Conservation (phyloP, 2,888 invertebrate species). For the Epistrophella euchroma region DNA sequence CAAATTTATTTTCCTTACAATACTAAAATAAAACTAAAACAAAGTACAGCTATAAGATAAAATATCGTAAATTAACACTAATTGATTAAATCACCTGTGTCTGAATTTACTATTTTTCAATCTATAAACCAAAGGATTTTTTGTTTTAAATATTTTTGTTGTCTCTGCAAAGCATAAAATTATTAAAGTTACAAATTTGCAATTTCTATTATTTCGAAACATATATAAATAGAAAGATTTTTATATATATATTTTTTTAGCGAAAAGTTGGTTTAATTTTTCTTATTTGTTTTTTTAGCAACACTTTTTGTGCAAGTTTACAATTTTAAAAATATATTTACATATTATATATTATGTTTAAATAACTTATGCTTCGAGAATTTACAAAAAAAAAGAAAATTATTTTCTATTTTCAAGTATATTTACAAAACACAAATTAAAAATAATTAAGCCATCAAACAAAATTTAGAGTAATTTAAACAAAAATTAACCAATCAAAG, state of each 20-base stretch:
- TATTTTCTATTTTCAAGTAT: background rate
- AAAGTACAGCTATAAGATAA: background rate
- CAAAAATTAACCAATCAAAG: slow-evolving; percentile 1
- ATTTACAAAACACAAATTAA: background rate
- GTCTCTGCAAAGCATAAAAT: background rate
- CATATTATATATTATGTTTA: background rate
- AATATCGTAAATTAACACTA: background rate
- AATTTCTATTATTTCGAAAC: background rate
- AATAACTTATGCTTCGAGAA: background rate
- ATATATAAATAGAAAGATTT: slow-evolving; percentile 1
- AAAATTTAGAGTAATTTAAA: slow-evolving; percentile 15
- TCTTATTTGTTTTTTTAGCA: background rate
- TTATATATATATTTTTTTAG: background rate
- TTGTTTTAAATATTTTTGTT: background rate
- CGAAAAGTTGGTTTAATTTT: background rate
- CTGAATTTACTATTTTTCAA: background rate
- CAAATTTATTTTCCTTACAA: background rate
- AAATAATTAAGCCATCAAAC: background rate
- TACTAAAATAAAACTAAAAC: background rate
- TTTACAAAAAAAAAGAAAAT: slow-evolving; percentile 23
- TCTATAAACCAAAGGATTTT: background rate
- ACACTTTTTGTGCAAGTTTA: background rate
- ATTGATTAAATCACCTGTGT: background rate
- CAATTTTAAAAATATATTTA: background rate
- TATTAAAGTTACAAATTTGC: background rate